These are phyloP conservation scores for Rotaria sp. DNA, from an alignment of 2,888 invertebrate species.

Conservation along the genomic window DNA sequence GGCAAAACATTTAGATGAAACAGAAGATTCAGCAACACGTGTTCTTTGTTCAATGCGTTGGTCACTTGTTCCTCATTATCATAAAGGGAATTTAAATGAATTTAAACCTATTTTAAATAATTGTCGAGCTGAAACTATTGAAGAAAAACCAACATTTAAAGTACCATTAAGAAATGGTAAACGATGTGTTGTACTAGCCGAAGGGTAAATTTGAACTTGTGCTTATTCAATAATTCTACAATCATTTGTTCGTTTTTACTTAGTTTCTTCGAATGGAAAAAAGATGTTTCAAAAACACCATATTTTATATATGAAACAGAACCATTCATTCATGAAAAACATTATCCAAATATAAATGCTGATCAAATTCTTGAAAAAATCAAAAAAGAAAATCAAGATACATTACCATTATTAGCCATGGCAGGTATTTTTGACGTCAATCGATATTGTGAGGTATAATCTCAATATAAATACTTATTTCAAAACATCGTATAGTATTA, in stretches of 20 bases:
- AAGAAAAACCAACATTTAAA: conserved; percentile 25
- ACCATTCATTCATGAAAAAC: conserved; percentile 11
- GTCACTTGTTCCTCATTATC: not conserved
- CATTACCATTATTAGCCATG: conserved; percentile 19
- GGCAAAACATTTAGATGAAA: conserved; percentile 1
- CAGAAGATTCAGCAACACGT: not conserved
- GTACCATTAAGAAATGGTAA: not conserved
- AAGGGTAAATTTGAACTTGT: not conserved
- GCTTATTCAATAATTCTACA: not conserved
- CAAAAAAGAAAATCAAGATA: not conserved
- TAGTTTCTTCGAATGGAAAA: conserved; percentile 22
- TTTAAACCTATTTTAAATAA: not conserved
- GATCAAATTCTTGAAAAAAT: conserved; percentile 6
- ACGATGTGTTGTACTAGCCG: conserved; percentile 14
- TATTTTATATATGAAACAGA: not conserved
- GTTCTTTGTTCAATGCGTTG: conserved; percentile 24
- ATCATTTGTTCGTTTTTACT: too few relatives aligned
- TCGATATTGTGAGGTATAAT: not conserved
- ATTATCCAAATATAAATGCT: conserved; percentile 3
- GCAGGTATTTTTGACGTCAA: conserved; percentile 11
- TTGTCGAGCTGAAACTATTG: conserved; percentile 1
- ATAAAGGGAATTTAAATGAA: not conserved
- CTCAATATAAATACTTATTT: not conserved
- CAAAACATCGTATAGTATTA: not conserved
- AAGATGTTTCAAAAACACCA: not conserved